These are phyloP conservation scores for Drosophila macrospina DNA, from an alignment of 2,888 invertebrate species.

Conservation along the genomic window DNA sequence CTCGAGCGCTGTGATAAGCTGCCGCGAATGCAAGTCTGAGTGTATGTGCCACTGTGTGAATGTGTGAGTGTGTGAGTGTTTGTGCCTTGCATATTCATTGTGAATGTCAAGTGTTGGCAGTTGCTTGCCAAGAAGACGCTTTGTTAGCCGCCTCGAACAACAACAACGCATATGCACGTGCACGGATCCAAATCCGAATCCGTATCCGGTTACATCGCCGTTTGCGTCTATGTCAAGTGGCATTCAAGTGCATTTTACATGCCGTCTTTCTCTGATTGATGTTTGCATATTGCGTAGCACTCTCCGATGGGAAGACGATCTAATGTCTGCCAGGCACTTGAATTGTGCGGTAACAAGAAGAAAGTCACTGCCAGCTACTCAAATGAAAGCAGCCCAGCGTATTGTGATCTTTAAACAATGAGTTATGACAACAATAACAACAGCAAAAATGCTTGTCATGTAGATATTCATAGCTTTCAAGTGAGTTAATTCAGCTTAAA, in stretches of 20 bases:
- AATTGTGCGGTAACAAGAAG: conserved; percentile 19
- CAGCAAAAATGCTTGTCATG: conserved; percentile 9
- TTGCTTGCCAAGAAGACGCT: conserved; percentile 66
- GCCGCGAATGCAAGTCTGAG: conserved; percentile 39
- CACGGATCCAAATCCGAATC: conserved; percentile 10
- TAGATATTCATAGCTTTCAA: conserved; percentile 6
- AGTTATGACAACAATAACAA: conserved; percentile 12
- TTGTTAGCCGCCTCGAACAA: conserved; percentile 53
- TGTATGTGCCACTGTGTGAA: conserved; percentile 18
- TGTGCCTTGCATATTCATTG: conserved; percentile 65
- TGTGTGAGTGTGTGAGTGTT: conserved; percentile 21
- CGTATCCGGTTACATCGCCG: conserved; percentile 34
- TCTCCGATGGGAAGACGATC: conserved; percentile 3
- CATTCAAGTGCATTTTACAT: conserved; percentile 72
- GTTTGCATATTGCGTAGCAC: conserved; percentile 48
- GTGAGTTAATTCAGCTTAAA: conserved; percentile 16
- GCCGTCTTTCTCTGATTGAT: conserved; percentile 67
- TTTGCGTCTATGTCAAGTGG: conserved; percentile 69
- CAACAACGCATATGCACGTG: conserved; percentile 33
- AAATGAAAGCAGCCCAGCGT: conserved; percentile 11
- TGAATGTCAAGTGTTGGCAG: conserved; percentile 78
- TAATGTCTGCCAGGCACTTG: conserved; percentile 23
- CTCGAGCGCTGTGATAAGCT: conserved; percentile 67
- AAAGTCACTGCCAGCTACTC: conserved; percentile 28
- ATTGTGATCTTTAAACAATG: conserved; percentile 22